Conservation (phyloP, 2,113 vertebrate genomes). For the Catharus bicknelli region DNA sequence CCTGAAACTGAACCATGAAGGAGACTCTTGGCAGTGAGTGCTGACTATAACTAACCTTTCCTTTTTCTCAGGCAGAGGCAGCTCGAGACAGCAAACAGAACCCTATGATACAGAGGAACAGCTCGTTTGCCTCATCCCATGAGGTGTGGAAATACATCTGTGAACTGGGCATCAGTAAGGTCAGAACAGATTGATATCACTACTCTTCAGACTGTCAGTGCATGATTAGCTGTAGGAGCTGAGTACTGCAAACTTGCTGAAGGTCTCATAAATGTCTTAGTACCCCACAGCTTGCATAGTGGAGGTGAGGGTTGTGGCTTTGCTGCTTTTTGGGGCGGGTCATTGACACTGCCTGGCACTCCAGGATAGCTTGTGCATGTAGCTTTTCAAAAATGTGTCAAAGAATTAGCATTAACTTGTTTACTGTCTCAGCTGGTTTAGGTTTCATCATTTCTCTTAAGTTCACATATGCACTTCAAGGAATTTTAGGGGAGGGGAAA, state of each 20-base stretch:
- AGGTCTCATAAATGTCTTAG: background rate
- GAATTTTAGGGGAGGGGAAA: background rate
- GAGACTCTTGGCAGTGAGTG: background rate
- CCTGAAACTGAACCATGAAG: background rate
- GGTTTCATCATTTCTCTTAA: background rate
- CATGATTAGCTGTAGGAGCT: background rate
- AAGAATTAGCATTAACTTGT: background rate
- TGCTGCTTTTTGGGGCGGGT: background rate
- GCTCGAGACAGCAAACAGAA: constrained; percentile 93
- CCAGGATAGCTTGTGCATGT: background rate
- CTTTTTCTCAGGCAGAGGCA: constrained; percentile 79
- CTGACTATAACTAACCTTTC: background rate
- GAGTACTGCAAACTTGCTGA: background rate
- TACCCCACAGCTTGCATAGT: background rate
- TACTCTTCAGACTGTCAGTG: background rate
- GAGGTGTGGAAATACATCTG: constrained; percentile 99
- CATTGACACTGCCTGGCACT: background rate
- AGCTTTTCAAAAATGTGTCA: background rate
- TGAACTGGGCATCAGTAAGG: constrained; percentile 94
- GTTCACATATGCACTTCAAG: background rate
- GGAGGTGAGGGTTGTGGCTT: background rate
- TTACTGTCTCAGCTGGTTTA: background rate
- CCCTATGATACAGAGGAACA: constrained; percentile 96
- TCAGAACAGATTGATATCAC: constrained; percentile 32
- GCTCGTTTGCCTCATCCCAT: constrained; percentile 94